Base-by-base conservation (phyloP, 2,888 invertebrate species). In the Ctena decussata region DNA sequence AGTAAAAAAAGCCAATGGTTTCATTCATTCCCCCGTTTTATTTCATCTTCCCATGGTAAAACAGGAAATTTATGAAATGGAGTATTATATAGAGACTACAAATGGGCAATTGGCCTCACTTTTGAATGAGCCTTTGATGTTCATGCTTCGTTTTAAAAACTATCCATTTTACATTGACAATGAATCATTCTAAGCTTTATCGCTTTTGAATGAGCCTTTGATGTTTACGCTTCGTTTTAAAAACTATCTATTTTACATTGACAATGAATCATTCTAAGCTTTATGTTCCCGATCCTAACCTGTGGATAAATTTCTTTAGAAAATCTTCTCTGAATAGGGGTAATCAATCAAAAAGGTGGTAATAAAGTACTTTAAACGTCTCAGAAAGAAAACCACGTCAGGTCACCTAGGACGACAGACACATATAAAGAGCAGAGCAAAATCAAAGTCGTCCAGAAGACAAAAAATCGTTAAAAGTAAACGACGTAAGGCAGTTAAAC, bases 261-360 rank as follows among this genome's bases (percentile, higher is more conserved):
- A 72, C 27, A 72, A 39, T 46, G 72, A 72, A 72, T 44, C 72
- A 72, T 46, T 72, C 72, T 46, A 72, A 72, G 21, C 30, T 72
- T 11, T 72, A 41, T 46, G 44, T 72, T 27, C 72, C 41, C 21
- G 72, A 72, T 46, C 72, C 72, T 30, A 44, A 41, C 27, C 3
- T 72, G n/a, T 39, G 72, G 72, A 72, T 72, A 3, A 8, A 41
- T 27, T 72, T 44, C 41, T 72, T 72, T 41, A 27, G 8, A 41
- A 41, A 24, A 27, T 18, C 32, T 15, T 35, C 32, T 12, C 35
- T 21, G 18, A 41, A 41, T 41, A 72, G 24, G 8, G n/a, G 18
- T 0, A 24, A 46, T 44, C 3, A 27, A 72, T 27, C 41, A 72
- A 24, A 72, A 72, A 72, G 41, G 72, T 72, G 72, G 72, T 35